Conservation (phyloP, 2,113 vertebrate species). For the Cynocephalus volans region DNA sequence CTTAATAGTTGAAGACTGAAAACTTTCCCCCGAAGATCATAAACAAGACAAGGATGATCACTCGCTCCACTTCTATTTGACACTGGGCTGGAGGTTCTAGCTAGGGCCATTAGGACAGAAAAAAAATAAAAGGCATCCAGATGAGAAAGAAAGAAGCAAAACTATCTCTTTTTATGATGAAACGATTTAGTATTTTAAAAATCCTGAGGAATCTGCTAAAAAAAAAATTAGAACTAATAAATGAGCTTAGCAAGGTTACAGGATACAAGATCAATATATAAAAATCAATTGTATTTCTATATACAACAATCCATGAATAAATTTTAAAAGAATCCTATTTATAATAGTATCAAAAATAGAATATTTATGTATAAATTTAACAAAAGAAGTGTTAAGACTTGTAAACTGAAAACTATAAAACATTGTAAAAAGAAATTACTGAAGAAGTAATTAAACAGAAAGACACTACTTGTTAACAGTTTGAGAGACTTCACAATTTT, state of each 20-base stretch:
- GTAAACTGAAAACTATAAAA: background rate
- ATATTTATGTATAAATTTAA: background rate
- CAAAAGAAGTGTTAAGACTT: background rate
- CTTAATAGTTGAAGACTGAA: background rate
- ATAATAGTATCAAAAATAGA: background rate
- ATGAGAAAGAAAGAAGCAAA: background rate
- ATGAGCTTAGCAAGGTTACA: background rate
- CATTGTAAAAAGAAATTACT: background rate
- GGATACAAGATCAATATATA: background rate
- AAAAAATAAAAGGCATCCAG: background rate
- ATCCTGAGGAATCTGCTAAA: background rate
- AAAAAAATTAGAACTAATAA: background rate
- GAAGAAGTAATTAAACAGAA: background rate
- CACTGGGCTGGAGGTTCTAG: background rate
- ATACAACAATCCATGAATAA: background rate
- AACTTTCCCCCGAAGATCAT: background rate
- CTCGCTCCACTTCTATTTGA: background rate
- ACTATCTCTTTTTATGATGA: background rate
- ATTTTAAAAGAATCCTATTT: background rate
- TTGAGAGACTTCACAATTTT: background rate
- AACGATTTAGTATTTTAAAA: background rate
- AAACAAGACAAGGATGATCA: background rate
- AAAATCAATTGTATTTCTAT: background rate
- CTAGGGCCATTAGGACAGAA: background rate
- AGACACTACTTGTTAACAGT: background rate